phyloP scores from a whole-genome alignment of 2,888 invertebrate species.

The Trissoscelio sp. region DNA sequence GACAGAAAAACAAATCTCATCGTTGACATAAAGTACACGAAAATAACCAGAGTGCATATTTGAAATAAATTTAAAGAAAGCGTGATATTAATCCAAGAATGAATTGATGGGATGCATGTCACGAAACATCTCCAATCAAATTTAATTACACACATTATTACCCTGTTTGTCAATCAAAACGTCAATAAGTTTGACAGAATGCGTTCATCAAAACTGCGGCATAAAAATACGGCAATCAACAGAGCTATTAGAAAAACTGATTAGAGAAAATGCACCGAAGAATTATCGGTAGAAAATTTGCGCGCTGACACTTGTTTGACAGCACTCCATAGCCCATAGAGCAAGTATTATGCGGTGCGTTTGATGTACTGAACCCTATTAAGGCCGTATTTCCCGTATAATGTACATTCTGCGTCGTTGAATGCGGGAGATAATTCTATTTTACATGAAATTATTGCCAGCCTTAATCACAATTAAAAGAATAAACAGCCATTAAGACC shows the following conservation, averaged over 20 bases:
- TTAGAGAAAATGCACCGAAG: slow-evolving; percentile 7
- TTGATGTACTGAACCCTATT: slow-evolving; percentile 40
- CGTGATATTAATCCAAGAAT: neutral
- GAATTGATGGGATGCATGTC: neutral
- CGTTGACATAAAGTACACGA: no score
- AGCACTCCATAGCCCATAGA: slow-evolving; percentile 17
- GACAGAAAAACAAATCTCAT: no score
- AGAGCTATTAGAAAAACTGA: slow-evolving; percentile 6
- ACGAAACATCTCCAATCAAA: neutral
- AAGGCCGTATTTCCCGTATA: slow-evolving; percentile 33
- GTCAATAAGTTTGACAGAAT: neutral
- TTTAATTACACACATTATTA: slow-evolving; percentile 4
- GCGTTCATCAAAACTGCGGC: neutral
- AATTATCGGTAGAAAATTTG: slow-evolving; percentile 13
- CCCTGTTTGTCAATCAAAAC: slow-evolving; percentile 8
- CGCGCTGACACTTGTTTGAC: slow-evolving; percentile 29
- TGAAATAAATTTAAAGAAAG: neutral
- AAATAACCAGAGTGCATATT: no score
- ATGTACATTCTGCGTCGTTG: slow-evolving; percentile 19
- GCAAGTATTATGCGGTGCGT: slow-evolving; percentile 33
- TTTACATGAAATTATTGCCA: slow-evolving; percentile 29
- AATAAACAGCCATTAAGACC: slow-evolving; percentile 24
- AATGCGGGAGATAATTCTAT: slow-evolving; percentile 29
- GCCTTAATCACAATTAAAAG: slow-evolving; percentile 27
- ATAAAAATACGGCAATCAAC: neutral